Evolutionary conservation across 2,888 invertebrate species (phyloP), one percentile per base, ranked within the genome.

Genomic region (Andrena bucephala): DNA sequence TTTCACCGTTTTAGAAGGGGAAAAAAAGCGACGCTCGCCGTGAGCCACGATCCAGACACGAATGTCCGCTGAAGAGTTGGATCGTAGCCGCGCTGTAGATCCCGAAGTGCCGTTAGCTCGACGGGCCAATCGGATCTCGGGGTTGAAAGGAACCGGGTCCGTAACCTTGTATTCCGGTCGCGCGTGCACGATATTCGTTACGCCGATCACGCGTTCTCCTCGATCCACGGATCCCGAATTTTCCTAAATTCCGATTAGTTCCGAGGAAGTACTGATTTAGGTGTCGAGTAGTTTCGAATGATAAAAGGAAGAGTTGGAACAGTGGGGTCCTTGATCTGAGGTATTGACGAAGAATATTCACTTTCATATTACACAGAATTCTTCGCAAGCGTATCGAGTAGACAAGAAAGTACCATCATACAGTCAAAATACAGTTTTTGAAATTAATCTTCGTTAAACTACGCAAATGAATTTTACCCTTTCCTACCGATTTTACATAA

Each of bases 71-170:
- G 10, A 63, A 63, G 71, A 72, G 70, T 86, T 81, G 57, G 86
- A 81, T 83, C 81, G 78, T 73, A 81, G 79, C 79, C 79, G 76
- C 70, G 77, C 81, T 68, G 82, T 76, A 62, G 86, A 83, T 82
- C 81, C 73, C 85, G 54, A 88, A 86, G 90, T 90, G 80, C 92
- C 92, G 92, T 92, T 92, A 92, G 71, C 66, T 78, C 75, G 77
- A 50, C 77, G 86, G 77, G 77, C 92, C 92, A 92, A 92, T 92
- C 85, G 79, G 83, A 78, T 69, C 69, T 57, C 79, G 60, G 67
- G 80, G 73, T 87, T 83, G 76, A 87, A 67, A 81, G 77, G 81
- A 89, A 85, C 68, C 89, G 81, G 86, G 80, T 82, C 80, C 83
- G 72, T 81, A 81, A 84, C 83, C 85, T 85, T 73, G 67, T 75